phyloP scores from a whole-genome alignment of 2,888 invertebrate species.

The Serrognathus titanus region DNA sequence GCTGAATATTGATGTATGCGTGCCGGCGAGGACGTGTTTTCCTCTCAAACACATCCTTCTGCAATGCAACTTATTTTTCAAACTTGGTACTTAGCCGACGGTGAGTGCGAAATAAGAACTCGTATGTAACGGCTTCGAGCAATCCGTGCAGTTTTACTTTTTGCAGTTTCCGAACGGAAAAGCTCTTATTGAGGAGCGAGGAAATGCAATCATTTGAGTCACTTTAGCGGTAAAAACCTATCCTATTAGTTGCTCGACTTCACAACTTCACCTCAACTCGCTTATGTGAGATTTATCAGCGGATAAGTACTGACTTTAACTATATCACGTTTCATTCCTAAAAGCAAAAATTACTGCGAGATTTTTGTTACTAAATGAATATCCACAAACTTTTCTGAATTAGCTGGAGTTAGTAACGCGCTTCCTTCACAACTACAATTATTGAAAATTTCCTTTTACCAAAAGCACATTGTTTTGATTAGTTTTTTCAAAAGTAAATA shows the following conservation, averaged over 20 bases:
- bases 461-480: too few relatives aligned
- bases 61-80: not conserved
- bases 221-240: conserved; percentile 11
- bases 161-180: conserved; percentile 4
- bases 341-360: too few relatives aligned
- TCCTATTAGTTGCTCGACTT: conserved; percentile 12
- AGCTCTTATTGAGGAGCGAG: not conserved
- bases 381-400: too few relatives aligned
- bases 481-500: too few relatives aligned
- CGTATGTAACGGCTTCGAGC: conserved; percentile 20
- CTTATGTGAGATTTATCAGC: conserved; percentile 11
- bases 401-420: too few relatives aligned
- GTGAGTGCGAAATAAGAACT: conserved; percentile 17
- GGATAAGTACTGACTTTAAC: not conserved
- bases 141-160: conserved; percentile 19
- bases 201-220: conserved; percentile 1
- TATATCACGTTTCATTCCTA: too few relatives aligned
- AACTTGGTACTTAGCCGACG: conserved; percentile 17
- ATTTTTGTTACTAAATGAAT: too few relatives aligned
- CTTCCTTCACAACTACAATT: too few relatives aligned
- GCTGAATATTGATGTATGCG: too few relatives aligned
- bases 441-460: too few relatives aligned
- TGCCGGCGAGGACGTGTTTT: too few relatives aligned
- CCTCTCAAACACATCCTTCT: too few relatives aligned
- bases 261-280: conserved; percentile 4